Conservation (phyloP, 1,140 invertebrate species). For the Bombus waltoni region DNA sequence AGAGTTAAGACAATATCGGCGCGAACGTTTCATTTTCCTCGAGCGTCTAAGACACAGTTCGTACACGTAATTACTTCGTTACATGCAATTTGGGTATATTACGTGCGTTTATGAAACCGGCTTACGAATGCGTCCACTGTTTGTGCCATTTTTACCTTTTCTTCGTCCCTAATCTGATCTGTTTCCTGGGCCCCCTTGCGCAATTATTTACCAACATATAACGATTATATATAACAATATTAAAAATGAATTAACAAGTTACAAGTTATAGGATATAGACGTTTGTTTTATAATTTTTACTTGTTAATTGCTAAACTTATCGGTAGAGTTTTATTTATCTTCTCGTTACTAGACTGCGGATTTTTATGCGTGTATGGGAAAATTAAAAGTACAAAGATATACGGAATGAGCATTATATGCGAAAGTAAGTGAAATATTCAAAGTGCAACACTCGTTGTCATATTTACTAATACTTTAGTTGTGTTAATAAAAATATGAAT, state of each 20-base stretch:
- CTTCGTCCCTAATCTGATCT: conserved; percentile 61
- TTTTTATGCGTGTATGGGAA: too few relatives aligned
- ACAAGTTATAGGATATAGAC: too few relatives aligned
- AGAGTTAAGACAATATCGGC: conserved; percentile 48
- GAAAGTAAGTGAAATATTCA: too few relatives aligned
- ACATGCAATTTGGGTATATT: conserved; percentile 38
- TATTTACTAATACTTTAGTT: too few relatives aligned
- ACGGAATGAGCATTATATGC: too few relatives aligned
- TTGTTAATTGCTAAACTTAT: neutral
- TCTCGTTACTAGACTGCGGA: too few relatives aligned
- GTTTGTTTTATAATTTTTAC: neutral
- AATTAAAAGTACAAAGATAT: too few relatives aligned
- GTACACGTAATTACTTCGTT: neutral
- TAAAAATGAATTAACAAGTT: too few relatives aligned
- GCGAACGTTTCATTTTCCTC: conserved; percentile 19
- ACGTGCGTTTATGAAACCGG: conserved; percentile 65
- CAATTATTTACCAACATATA: neutral
- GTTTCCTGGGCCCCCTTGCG: conserved; percentile 22
- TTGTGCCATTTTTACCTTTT: conserved; percentile 59
- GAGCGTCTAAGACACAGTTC: neutral
- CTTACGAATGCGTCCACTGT: conserved; percentile 65
- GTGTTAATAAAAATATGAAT: too few relatives aligned
- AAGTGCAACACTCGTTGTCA: too few relatives aligned
- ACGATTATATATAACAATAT: too few relatives aligned
- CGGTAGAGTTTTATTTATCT: neutral